phyloP scores from a whole-genome alignment of 2,113 vertebrate species.

The Silurus meridionalis region DNA sequence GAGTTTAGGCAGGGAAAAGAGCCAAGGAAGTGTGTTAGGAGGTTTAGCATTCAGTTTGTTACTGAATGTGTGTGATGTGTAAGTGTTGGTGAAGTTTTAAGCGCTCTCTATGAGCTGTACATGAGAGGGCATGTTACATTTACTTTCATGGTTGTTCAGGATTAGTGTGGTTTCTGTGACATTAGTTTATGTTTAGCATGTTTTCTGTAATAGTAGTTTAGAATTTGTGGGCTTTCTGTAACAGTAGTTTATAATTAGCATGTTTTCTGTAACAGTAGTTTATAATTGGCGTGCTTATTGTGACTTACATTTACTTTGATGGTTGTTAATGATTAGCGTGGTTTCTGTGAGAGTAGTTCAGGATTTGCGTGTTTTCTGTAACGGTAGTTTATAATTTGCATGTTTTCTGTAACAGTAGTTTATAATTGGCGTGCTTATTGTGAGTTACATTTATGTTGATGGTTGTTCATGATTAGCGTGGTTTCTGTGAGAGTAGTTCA shows the following conservation, averaged over 20 bases:
- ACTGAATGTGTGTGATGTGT: constrained; percentile 8
- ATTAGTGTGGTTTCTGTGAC: neutral
- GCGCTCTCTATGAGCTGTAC: neutral
- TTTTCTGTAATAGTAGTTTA: neutral
- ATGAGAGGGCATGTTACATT: neutral
- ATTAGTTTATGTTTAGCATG: neutral
- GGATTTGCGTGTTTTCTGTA: neutral
- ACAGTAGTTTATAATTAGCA: too few relatives aligned
- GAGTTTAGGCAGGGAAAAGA: constrained; percentile 27
- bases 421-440: too few relatives aligned
- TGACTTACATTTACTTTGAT: too few relatives aligned
- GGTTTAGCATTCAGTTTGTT: neutral
- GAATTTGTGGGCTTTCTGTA: too few relatives aligned
- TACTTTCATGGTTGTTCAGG: neutral
- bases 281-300: too few relatives aligned
- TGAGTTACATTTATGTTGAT: too few relatives aligned
- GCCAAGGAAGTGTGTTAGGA: constrained; percentile 4
- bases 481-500: neutral
- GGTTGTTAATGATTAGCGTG: too few relatives aligned
- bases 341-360: too few relatives aligned
- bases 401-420: neutral
- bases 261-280: too few relatives aligned
- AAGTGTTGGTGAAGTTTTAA: neutral
- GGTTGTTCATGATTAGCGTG: too few relatives aligned
- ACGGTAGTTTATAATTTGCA: neutral